Evolutionary conservation across 2,888 invertebrate genomes (phyloP), one percentile per base, ranked within the genome.

Genomic region (Invenusta paracnida): DNA sequence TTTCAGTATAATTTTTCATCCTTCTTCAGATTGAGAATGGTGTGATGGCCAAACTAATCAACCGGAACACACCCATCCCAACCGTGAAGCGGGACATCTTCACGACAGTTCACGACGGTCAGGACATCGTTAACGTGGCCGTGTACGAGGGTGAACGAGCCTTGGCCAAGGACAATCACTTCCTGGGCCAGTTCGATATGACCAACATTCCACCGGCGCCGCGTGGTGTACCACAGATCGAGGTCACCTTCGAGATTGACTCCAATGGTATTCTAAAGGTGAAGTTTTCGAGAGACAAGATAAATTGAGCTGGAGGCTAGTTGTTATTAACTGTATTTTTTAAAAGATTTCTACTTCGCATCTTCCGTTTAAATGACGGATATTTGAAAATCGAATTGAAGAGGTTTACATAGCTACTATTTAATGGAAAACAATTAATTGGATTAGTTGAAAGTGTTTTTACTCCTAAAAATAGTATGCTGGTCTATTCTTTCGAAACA

Each of bases 61-160:
- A 96, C 85, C 92, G 98, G 89, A 99, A 99, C 93, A 98, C 98
- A 29, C 97, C 98, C 88, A 98, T 99, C 90, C 99, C 99, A 30
- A 98, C 98, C 85, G 98, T 98, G 93, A 98, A 99, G 92, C 96
- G 96, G 0, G 98, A 99, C 92, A 97, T 98, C 91, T 99, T 99
- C 94, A 97, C 98, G 0, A 99, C 99, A 0, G 98, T 98, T 86
- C 96, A 97, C 30, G 99, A 99, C 92, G 99, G 98, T 92, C 99
- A 99, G 92, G 96, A 97, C 92, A 97, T 97, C 0, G 98, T 99
- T 85, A 98, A 98, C 88, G 99, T 99, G 91, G 96, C 97, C 92
- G 93, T 93, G 85, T 98, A 96, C 92, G 98, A 99, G 93, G 98
- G 99, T 89, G 99, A 99, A 92, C 95, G 99, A 90, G 97, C 98